Percentiles rank a stretch among this genome's conserved stretches.
phyloP scores from a whole-genome alignment of 1,140 invertebrate genomes.

The Melitaea cinxia region DNA sequence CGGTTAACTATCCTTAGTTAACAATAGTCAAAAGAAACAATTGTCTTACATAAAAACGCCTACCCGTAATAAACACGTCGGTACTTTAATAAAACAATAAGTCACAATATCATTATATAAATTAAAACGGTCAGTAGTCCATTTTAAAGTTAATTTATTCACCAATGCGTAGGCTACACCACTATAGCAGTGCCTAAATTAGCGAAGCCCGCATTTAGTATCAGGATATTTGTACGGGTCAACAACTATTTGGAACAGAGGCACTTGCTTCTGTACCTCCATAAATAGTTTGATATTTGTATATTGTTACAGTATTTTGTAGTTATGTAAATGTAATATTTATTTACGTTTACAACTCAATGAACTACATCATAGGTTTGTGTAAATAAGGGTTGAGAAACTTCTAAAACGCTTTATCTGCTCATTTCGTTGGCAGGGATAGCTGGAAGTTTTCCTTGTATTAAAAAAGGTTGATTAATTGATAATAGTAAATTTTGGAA shows the following conservation, averaged over 20 bases:
- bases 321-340: no score
- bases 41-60: neutral
- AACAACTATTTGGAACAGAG: conserved; percentile 15
- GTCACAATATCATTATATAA: neutral
- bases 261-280: neutral
- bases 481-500: no score
- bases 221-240: conserved; percentile 26
- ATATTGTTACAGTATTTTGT: neutral
- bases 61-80: neutral
- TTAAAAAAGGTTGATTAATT: no score
- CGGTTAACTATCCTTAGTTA: no score
- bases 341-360: no score
- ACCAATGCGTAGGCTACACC: conserved; percentile 14
- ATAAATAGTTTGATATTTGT: neutral
- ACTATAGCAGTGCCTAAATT: conserved; percentile 9
- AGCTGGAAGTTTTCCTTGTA: no score
- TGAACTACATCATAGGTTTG: no score
- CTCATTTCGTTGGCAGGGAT: no score
- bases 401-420: no score
- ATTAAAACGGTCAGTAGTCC: conserved; percentile 8
- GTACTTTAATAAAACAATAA: conserved; percentile 1
- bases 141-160: conserved; percentile 19
- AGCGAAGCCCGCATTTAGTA: conserved; percentile 15
- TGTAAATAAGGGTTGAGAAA: no score
- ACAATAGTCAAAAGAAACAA: no score